Evolutionary conservation across 2,888 invertebrate genomes (phyloP).

Genomic region (Cataglyphis livida): DNA sequence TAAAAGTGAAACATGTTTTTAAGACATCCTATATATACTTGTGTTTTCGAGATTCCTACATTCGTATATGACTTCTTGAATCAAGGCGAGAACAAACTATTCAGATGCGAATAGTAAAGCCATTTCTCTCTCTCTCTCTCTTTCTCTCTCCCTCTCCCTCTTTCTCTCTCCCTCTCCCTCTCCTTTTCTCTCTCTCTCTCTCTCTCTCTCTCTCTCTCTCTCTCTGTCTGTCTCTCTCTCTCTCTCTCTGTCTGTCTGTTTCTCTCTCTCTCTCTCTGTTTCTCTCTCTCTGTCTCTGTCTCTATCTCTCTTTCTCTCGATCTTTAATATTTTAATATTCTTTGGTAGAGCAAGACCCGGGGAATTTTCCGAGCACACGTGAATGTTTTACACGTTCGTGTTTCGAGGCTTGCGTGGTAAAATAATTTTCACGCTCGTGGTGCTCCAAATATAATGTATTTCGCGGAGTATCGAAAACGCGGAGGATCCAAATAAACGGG

Average conservation of each 20-base stretch:
- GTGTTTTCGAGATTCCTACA: neutral
- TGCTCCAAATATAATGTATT: conserved; percentile 21
- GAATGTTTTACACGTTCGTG: conserved; percentile 20
- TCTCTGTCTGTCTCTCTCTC: neutral
- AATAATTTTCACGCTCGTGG: conserved; percentile 28
- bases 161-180: neutral
- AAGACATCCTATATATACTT: neutral
- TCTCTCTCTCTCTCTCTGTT: no score
- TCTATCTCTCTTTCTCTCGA: neutral
- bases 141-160: no score
- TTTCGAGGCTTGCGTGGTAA: conserved; percentile 8
- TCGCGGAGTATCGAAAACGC: conserved; percentile 36
- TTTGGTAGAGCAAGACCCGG: neutral
- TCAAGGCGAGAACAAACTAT: conserved; percentile 27
- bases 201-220: neutral
- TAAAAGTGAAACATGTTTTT: neutral
- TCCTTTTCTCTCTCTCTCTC: no score
- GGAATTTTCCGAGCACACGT: conserved; percentile 30
- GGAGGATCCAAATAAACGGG: neutral
- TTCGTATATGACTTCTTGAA: conserved; percentile 31
- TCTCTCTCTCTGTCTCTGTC: neutral
- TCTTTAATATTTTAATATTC: conserved; percentile 27
- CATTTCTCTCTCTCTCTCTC: neutral
- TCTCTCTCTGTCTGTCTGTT: neutral
- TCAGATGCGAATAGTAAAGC: conserved; percentile 20